Percentiles rank a stretch among this genome's conserved stretches.
Evolutionary conservation across 1,140 invertebrate species (phyloP).

Genomic region (Dryas iulia): DNA sequence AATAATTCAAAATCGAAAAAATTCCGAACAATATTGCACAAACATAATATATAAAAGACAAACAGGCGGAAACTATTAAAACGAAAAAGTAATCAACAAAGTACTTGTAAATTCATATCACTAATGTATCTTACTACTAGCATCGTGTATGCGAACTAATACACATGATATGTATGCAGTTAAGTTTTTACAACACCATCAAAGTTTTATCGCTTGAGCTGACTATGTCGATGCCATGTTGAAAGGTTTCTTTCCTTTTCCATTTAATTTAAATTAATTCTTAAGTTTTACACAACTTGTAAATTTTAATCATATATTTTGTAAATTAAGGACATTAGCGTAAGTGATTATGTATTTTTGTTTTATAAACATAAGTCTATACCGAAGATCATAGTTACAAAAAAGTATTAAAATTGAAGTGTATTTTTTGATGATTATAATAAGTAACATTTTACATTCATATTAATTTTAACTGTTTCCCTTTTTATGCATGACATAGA

Average conservation of each 20-base stretch:
- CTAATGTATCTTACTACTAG: slow-evolving; percentile 30
- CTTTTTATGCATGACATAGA: no score
- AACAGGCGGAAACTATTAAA: neutral
- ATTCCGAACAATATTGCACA: neutral
- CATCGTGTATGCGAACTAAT: slow-evolving; percentile 28
- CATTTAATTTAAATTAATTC: neutral
- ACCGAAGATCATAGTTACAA: no score
- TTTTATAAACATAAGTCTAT: no score
- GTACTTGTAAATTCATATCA: slow-evolving; percentile 19
- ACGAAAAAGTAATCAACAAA: slow-evolving; percentile 14
- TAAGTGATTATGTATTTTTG: no score
- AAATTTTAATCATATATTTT: no score
- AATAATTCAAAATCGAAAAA: neutral
- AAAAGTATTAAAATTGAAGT: no score
- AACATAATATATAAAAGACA: neutral
- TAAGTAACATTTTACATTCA: no score
- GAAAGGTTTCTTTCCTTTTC: neutral
- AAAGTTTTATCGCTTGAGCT: slow-evolving; percentile 35
- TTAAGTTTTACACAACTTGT: no score
- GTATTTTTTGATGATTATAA: no score
- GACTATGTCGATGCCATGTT: slow-evolving; percentile 20
- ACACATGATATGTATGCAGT: slow-evolving; percentile 32
- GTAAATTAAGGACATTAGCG: no score
- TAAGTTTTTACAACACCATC: slow-evolving; percentile 41
- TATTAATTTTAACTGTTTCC: no score